Base-by-base conservation (phyloP, 2,113 vertebrate genomes). In the Echinops telfairi region DNA sequence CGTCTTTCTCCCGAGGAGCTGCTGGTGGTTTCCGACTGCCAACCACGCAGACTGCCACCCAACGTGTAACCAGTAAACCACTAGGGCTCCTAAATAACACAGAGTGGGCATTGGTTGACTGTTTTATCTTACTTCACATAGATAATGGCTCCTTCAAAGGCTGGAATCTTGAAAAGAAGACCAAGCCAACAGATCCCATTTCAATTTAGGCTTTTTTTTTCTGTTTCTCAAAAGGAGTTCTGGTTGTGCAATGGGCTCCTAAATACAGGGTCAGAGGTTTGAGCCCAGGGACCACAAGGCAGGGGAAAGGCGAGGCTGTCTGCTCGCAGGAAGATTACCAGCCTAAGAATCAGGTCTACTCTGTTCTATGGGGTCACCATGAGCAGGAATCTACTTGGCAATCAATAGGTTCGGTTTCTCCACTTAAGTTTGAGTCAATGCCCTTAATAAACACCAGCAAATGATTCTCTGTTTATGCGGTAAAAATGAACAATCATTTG, bases 401-500 rank as follows among this genome's bases (percentile, higher is more conserved):
- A 14, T 53, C 47, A 53, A 53, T 53, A 53, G 47, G 47, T 53
- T 53, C 47, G 2, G 47, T 92, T 77, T 62, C 40, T 93, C 36
- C 66, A 73, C 57, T 40, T 85, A 89, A 22, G 2, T 75, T 73
- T 81, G 27, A 94, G 57, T 11, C 38, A 38, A 71, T 62, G 33
- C 58, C 36, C 68, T 90, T 91, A 86, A 78, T 33, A 66, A 73
- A 38, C 68, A 12, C 27, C 81, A 95, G 25, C 19, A 91, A 86
- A 66, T 53, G 19, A 5, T 23, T 89, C 66, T 31, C n/a, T 22
- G 31, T 64, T 92, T 85, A 36, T 23, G 27, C 53, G 64, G 60
- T 4, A 17, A 29, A 71, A 83, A 77, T 75, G 14, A 27, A 76
- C 0, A 68, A 57, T 60, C 87, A 5, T 89, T 82, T 89, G 10